These are phyloP conservation scores for Margaritifera margaritifera DNA, from an alignment of 2,888 invertebrate genomes.

Conservation along the genomic window DNA sequence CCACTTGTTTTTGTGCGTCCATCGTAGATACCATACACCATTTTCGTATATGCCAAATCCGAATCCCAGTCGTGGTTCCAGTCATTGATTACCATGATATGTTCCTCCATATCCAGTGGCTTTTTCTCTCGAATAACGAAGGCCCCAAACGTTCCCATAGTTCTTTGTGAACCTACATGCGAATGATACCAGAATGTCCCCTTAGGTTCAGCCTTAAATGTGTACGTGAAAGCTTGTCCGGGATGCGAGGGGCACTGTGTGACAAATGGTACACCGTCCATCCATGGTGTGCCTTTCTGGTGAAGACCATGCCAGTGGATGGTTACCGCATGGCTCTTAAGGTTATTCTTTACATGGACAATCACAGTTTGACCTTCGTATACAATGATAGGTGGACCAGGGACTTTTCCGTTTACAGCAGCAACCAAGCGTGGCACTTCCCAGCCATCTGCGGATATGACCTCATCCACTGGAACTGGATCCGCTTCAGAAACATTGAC, in stretches of 20 bases:
- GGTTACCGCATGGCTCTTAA: constrained; percentile 46
- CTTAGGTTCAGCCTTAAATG: constrained; percentile 46
- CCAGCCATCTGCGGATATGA: constrained; percentile 61
- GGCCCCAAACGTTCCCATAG: constrained; percentile 61
- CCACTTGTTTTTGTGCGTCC: constrained; percentile 22
- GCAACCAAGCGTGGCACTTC: constrained; percentile 43
- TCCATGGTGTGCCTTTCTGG: constrained; percentile 56
- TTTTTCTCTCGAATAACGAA: constrained; percentile 50
- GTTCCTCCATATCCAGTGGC: constrained; percentile 23
- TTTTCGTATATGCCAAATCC: constrained; percentile 35
- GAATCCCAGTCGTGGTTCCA: constrained; percentile 55
- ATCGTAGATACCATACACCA: constrained; percentile 42
- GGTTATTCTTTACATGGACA: constrained; percentile 54
- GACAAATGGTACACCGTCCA: constrained; percentile 60
- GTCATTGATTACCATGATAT: constrained; percentile 48
- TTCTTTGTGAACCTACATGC: constrained; percentile 52
- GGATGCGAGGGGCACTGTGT: constrained; percentile 66
- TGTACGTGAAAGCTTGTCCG: constrained; percentile 59
- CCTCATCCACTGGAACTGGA: constrained; percentile 40
- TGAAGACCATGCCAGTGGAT: constrained; percentile 68
- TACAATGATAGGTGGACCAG: constrained; percentile 62
- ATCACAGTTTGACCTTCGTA: constrained; percentile 56
- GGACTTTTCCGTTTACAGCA: constrained; percentile 56
- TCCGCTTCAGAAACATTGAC: constrained; percentile 29
- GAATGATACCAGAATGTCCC: constrained; percentile 62